Base-by-base conservation (phyloP, 2,888 invertebrate species). In the Panzeria rudis region DNA sequence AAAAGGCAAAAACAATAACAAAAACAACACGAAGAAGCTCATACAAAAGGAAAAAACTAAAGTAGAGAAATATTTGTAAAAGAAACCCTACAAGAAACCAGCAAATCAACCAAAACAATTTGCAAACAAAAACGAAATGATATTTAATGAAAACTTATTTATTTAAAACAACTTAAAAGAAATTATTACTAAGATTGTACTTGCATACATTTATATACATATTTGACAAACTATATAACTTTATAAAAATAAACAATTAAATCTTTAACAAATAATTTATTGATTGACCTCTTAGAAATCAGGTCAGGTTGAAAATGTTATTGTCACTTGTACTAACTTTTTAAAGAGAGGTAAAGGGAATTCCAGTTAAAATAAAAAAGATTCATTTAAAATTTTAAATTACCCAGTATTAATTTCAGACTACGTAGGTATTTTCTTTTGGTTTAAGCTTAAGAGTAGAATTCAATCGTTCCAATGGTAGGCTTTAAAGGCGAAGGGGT, bases 81-180 rank as follows among this genome's bases (percentile, higher is more conserved):
- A 59, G 85, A 85, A 85, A 82, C 85, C 85, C 59, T 66, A 82
- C 85, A 85, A 85, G 85, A 79, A 79, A 79, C 78, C 78, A 85
- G 75, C 78, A 85, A 85, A 76, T 76, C 75, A 76, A 76, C 79
- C 47, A 69, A 84, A 84, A 77, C 80, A 76, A 84, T 80, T 84
- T 72, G 64, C 15, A 81, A 44, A 75, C 41, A 61, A 76, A 32
- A 54, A 68, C n/a, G 25, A 17, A 44, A 38, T 13, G 44, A 69
- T 69, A 38, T 38, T 77, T 25, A 38, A 38, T 29, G 0, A 38
- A 50, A 59, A 78, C 6, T 20, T 78, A 29, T 68, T 50, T 59
- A 77, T 61, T 44, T 23, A 17, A 78, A 59, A 68, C 47, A 61
- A 77, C 23, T 59, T 68, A 66, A 66, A 54, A 4, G 23, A 77